A percentile compares a stretch with the other conserved stretches of the same genome.
phyloP scores from a whole-genome alignment of 1,140 invertebrate species.

The Drosophila melanogaster region Release_6_plus_ISO1_MT NT_037436.4:14197001-14197500 shows the following conservation, averaged over 20 bases:
- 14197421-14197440: too few species aligned
- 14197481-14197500: neutral
- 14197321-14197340: neutral
- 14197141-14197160: constrained; percentile 67
- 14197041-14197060: constrained; percentile 41
- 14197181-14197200: constrained; percentile 26
- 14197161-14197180: constrained; percentile 45
- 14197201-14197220: constrained; percentile 29
- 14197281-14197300: constrained; percentile 2
- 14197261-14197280: constrained; percentile 22
- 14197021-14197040: constrained; percentile 73
- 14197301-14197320: constrained; percentile 2
- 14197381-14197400: too few species aligned
- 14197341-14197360: too few species aligned
- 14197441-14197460: neutral
- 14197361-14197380: too few species aligned
- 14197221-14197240: constrained; percentile 41
- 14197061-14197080: too few species aligned
- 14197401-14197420: too few species aligned
- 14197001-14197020: constrained; percentile 17
- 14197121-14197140: constrained; percentile 60
- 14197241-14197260: constrained; percentile 31
- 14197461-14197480: neutral
- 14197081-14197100: constrained; percentile 2
- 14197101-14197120: constrained; percentile 36